Conservation (phyloP, 2,888 invertebrate species). For the Lithophane socia region DNA sequence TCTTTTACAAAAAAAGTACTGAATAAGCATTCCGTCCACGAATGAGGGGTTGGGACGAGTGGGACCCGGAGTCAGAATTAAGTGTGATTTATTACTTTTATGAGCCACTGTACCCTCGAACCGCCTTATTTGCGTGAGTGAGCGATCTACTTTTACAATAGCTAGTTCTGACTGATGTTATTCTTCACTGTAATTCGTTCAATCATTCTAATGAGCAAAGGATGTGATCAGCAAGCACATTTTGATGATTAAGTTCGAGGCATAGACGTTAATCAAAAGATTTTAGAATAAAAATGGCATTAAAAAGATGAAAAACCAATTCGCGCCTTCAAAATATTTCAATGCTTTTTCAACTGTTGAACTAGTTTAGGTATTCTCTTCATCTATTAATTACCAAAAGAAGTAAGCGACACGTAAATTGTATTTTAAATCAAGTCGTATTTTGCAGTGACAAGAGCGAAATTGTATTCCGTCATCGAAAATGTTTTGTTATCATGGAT, state of each 20-base stretch:
- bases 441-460: slow-evolving; percentile 60
- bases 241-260: neutral
- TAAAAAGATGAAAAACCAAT: neutral
- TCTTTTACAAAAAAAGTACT: slow-evolving; percentile 66
- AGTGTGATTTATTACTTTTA: slow-evolving; percentile 87
- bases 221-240: slow-evolving; percentile 11
- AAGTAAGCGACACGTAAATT: slow-evolving; percentile 2
- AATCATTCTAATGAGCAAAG: slow-evolving; percentile 49
- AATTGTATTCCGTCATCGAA: slow-evolving; percentile 69
- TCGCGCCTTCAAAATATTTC: neutral
- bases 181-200: slow-evolving; percentile 54
- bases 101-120: slow-evolving; percentile 79
- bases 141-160: slow-evolving; percentile 64
- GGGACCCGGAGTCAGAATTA: slow-evolving; percentile 82
- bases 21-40: slow-evolving; percentile 85
- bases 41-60: slow-evolving; percentile 74
- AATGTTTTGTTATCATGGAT: slow-evolving; percentile 71
- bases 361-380: neutral
- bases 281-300: neutral
- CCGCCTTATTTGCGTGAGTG: slow-evolving; percentile 79
- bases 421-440: slow-evolving; percentile 34
- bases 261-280: neutral
- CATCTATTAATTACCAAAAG: neutral
- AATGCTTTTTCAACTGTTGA: neutral
- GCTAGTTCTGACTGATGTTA: slow-evolving; percentile 60